A percentile compares a stretch with the other conserved stretches of the same genome.
Evolutionary conservation across 2,888 invertebrate species (phyloP).

Genomic region (Epinotia nisella): DNA sequence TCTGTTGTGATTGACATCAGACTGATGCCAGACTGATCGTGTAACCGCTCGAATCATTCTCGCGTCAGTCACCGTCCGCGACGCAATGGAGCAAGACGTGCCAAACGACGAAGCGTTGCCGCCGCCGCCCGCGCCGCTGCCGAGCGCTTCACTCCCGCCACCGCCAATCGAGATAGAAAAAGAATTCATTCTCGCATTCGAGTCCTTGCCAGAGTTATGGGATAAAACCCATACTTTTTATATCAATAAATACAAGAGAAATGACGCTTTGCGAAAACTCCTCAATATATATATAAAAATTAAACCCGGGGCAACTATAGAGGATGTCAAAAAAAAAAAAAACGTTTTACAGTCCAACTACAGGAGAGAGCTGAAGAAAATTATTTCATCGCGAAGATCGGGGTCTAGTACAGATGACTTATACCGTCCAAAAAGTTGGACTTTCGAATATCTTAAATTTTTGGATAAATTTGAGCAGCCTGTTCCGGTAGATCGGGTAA

Average conservation of each 20-base stretch:
- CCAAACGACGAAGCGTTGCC: too few relatives aligned
- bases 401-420: constrained; percentile 41
- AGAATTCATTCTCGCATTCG: constrained; percentile 35
- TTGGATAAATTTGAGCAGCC: too few relatives aligned
- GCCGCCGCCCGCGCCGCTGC: constrained; percentile 37
- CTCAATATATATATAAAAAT: constrained; percentile 40
- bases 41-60: too few relatives aligned
- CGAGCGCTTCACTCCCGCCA: constrained; percentile 42
- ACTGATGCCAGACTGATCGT: too few relatives aligned
- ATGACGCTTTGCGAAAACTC: constrained; percentile 42
- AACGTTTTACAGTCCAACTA: constrained; percentile 42
- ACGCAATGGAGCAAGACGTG: too few relatives aligned
- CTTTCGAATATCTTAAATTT: constrained; percentile 44
- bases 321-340: constrained; percentile 40
- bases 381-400: constrained; percentile 43
- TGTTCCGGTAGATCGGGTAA: too few relatives aligned
- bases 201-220: constrained; percentile 34
- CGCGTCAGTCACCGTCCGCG: too few relatives aligned
- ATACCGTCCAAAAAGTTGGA: constrained; percentile 44
- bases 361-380: constrained; percentile 44
- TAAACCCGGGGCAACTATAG: constrained; percentile 42
- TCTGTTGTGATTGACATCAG: too few relatives aligned
- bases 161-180: constrained; percentile 40
- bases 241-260: constrained; percentile 43
- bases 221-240: constrained; percentile 41